These are phyloP conservation scores for Ericerus pela DNA, from an alignment of 1,140 invertebrate genomes.

Conservation along the genomic window DNA sequence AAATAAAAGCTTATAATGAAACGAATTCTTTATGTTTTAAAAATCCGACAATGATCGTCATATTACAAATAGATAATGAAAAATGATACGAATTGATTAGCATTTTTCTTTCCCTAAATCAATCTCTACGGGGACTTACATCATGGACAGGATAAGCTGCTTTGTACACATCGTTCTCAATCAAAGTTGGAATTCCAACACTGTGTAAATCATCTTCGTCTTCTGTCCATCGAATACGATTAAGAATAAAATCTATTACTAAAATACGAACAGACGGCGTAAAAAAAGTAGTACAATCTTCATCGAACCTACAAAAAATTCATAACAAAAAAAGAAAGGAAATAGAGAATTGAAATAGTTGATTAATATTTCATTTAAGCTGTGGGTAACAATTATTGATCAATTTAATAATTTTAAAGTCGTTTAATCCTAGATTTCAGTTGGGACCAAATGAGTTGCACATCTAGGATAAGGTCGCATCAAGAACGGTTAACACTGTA, in stretches of 20 bases:
- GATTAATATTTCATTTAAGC: background rate
- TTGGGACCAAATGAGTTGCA: no score
- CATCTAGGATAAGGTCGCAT: no score
- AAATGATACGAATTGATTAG: slow-evolving; percentile 12
- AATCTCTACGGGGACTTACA: slow-evolving; percentile 43
- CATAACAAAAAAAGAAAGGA: slow-evolving; percentile 14
- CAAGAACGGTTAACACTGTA: no score
- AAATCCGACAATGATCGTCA: slow-evolving; percentile 13
- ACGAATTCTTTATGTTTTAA: no score
- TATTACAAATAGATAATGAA: slow-evolving; percentile 15
- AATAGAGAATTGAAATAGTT: background rate
- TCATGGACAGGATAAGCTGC: slow-evolving; percentile 85
- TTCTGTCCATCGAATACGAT: slow-evolving; percentile 63
- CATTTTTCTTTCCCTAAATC: background rate
- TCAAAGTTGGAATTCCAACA: slow-evolving; percentile 70
- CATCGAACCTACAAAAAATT: slow-evolving; percentile 56
- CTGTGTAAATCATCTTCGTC: slow-evolving; percentile 48
- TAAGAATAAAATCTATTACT: slow-evolving; percentile 82
- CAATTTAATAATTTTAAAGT: slow-evolving; percentile 12
- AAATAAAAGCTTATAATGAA: no score
- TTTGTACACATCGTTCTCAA: slow-evolving; percentile 57
- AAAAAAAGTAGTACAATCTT: slow-evolving; percentile 65
- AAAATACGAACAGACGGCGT: slow-evolving; percentile 66
- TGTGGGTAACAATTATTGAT: slow-evolving; percentile 8
- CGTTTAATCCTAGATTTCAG: no score